Evolutionary conservation across 2,113 vertebrate species (phyloP), one percentile per base, ranked within the genome.

Genomic region (Centropristis striata): DNA sequence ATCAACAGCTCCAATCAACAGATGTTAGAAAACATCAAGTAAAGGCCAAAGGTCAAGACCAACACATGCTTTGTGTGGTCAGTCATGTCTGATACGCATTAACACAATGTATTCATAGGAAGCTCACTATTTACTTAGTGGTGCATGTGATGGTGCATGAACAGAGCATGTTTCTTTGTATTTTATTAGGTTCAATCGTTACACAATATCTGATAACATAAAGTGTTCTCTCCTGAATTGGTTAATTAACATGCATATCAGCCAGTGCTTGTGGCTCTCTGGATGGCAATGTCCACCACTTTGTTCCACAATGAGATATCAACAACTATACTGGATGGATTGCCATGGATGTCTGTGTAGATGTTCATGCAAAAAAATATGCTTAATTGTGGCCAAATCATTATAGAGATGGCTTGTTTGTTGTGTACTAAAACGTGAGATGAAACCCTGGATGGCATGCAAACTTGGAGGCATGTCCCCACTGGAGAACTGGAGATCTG

Each of bases 11-110:
- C 28, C 60, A 14, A 23, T 39, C 59, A 21, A 53, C 53, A 76
- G 66, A 76, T 82, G 60, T 54, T 66, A 21, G 59, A 51, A 60
- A 27, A 71, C n/a, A 81, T 16, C 3, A 39, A 11, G 53, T 41
- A 18, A 18, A 23, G 53, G 20, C 20, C 36, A 71, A 41, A 51
- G 51, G 58, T 64, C 51, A 20, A 54, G 37, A 12, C 36, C 25
- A 28, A 49, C 23, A 32, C 37, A 57, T 23, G 25, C 37, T 54
- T 42, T 67, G 27, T 20, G 25, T 3, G 8, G 12, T 27, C 28
- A 14, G 55, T 63, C 58, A 51, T 41, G n/a, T 16, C n/a, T 27
- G 21, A 63, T 15, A 36, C 23, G 20, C 20, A 18, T 49, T 10
- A 50, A 16, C 46, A 59, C 8, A 21, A 2, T 21, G 16, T 37